A percentile compares a stretch with the other conserved stretches of the same genome.
Conservation (phyloP, 2,797 vertebrate genomes). For the Gorsachius magnificus region DNA sequence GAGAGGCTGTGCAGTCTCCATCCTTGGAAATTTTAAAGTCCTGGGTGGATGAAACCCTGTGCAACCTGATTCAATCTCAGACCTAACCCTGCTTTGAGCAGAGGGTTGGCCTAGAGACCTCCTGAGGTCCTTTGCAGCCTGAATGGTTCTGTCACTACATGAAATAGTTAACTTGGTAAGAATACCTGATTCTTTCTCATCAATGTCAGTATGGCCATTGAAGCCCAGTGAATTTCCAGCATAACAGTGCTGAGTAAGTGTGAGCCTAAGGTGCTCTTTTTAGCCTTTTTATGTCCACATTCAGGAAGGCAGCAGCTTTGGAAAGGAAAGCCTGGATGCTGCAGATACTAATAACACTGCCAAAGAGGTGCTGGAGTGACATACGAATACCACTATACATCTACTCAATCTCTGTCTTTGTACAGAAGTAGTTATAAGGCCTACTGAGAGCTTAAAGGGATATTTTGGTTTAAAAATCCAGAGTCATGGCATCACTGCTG, state of each 20-base stretch:
- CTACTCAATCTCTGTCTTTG: background rate
- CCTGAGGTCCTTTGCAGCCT: background rate
- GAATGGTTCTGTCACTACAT: background rate
- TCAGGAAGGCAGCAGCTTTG: constrained; percentile 11
- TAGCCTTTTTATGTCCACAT: background rate
- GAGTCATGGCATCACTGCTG: background rate
- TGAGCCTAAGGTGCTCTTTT: background rate
- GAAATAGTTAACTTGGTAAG: background rate
- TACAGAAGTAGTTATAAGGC: background rate
- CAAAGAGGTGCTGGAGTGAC: background rate
- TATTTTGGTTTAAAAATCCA: background rate
- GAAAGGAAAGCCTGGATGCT: constrained; percentile 10
- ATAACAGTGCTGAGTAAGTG: background rate
- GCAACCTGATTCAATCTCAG: background rate
- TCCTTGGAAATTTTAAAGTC: background rate
- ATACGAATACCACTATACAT: background rate
- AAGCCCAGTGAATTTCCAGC: background rate
- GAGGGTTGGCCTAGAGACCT: background rate
- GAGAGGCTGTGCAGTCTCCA: background rate
- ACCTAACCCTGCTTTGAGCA: background rate
- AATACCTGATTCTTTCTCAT: background rate
- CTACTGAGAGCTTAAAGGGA: background rate
- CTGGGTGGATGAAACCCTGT: background rate
- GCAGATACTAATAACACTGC: background rate
- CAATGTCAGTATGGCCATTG: background rate